Conservation (phyloP, 2,113 vertebrate genomes). For the Zeus faber region DNA sequence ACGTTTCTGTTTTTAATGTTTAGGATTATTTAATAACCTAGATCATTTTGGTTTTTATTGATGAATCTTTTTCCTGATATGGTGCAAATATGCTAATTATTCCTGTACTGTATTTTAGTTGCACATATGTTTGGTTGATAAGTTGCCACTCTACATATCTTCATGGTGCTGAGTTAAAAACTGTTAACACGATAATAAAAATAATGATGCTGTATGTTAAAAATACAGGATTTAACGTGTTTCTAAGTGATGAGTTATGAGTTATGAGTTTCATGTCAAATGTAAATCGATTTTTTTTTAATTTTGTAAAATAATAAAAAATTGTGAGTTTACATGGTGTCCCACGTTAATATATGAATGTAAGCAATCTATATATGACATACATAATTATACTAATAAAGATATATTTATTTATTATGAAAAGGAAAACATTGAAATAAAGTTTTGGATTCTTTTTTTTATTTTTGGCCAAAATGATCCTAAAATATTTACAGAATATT, state of each 20-base stretch:
- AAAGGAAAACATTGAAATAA: no score
- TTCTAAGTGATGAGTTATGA: constrained; percentile 55
- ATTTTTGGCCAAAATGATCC: no score
- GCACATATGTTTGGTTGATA: constrained; percentile 76
- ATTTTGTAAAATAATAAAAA: constrained; percentile 45
- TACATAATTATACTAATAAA: background rate
- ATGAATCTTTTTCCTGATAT: constrained; percentile 46
- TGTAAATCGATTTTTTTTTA: constrained; percentile 41
- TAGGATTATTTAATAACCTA: constrained; percentile 67
- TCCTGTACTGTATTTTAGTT: constrained; percentile 79
- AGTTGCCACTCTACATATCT: constrained; percentile 71
- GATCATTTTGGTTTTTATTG: constrained; percentile 48
- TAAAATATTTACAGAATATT: no score
- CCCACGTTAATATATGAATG: no score
- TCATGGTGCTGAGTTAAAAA: constrained; percentile 82
- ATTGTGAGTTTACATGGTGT: constrained; percentile 29
- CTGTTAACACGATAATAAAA: constrained; percentile 57
- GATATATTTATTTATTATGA: background rate
- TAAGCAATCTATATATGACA: background rate
- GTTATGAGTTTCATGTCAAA: constrained; percentile 63
- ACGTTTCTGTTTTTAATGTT: constrained; percentile 33
- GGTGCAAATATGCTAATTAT: constrained; percentile 66
- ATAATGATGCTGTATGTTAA: constrained; percentile 42
- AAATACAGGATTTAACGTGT: constrained; percentile 70
- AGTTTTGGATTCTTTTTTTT: no score